These are phyloP conservation scores for Stichopus chloronotus DNA, from an alignment of 35 echinoderm and acorn worm genomes.

Conservation along the genomic window DNA sequence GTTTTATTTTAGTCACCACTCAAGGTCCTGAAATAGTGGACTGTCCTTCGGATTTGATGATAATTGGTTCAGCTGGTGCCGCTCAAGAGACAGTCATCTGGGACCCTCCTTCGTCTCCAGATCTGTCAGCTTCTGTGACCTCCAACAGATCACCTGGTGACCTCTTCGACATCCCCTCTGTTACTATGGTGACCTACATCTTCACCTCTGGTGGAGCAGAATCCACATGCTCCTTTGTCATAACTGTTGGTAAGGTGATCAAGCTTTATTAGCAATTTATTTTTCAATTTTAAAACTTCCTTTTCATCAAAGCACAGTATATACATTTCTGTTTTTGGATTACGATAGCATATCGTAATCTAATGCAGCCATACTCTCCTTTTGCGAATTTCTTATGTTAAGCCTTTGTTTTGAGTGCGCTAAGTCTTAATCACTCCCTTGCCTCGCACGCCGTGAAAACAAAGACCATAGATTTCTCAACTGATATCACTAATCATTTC, in stretches of 20 bases:
- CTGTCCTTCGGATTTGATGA: neutral
- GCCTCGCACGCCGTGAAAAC: too few relatives aligned
- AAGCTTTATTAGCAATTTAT: too few relatives aligned
- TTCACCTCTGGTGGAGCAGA: neutral
- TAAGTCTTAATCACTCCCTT: too few relatives aligned
- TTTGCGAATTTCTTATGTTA: too few relatives aligned
- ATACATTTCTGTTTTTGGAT: too few relatives aligned
- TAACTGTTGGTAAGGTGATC: slow-evolving; percentile 24
- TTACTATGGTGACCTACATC: slow-evolving; percentile 10
- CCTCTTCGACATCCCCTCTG: neutral
- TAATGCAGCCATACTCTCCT: too few relatives aligned
- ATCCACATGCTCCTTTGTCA: slow-evolving; percentile 28
- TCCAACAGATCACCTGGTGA: slow-evolving; percentile 33
- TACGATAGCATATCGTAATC: too few relatives aligned
- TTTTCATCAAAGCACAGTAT: neutral
- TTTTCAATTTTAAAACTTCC: neutral
- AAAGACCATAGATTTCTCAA: too few relatives aligned
- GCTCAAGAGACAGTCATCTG: slow-evolving; percentile 1
- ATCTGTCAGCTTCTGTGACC: neutral
- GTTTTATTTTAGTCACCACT: slow-evolving; percentile 1
- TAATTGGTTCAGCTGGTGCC: neutral
- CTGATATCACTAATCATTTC: too few relatives aligned
- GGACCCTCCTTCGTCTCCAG: slow-evolving; percentile 10
- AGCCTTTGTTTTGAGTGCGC: too few relatives aligned
- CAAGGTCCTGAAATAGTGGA: slow-evolving; percentile 31